Conservation (phyloP, 37 sponge, comb jelly and placozoan species). For the Halisarca cf. caerulea region DNA sequence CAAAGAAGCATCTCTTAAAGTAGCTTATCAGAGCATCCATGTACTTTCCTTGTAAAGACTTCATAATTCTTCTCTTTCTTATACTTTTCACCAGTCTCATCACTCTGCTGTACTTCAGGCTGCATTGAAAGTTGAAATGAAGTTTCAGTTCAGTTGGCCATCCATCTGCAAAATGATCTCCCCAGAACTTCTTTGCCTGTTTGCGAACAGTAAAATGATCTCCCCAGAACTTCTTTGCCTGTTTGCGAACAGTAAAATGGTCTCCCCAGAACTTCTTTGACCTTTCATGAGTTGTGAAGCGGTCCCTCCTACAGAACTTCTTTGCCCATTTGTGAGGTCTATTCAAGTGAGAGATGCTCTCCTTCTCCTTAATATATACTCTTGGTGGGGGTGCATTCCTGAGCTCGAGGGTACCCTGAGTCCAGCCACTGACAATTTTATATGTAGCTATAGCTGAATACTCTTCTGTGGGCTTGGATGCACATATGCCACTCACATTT, state of each 20-base stretch:
- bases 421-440: no score
- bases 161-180: neutral
- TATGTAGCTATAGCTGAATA: no score
- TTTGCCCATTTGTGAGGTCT: no score
- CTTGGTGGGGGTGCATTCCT: no score
- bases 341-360: no score
- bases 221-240: neutral
- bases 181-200: neutral
- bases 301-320: neutral
- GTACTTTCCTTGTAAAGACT: conserved; percentile 43
- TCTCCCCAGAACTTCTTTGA: neutral
- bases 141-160: neutral
- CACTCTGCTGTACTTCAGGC: neutral
- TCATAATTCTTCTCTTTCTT: conserved; percentile 75
- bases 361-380: no score
- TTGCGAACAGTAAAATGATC: neutral
- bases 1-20: conserved; percentile 47
- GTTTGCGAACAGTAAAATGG: neutral
- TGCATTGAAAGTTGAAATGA: neutral
- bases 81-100: conserved; percentile 24
- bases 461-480: no score
- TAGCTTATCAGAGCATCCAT: conserved; percentile 54
- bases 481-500: neutral
- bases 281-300: neutral
- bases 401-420: no score